Evolutionary conservation across 92 coral and sea anemone genomes (phyloP), one percentile per base, ranked within the genome.

Genomic region (Zoanthus sansibaricus): DNA sequence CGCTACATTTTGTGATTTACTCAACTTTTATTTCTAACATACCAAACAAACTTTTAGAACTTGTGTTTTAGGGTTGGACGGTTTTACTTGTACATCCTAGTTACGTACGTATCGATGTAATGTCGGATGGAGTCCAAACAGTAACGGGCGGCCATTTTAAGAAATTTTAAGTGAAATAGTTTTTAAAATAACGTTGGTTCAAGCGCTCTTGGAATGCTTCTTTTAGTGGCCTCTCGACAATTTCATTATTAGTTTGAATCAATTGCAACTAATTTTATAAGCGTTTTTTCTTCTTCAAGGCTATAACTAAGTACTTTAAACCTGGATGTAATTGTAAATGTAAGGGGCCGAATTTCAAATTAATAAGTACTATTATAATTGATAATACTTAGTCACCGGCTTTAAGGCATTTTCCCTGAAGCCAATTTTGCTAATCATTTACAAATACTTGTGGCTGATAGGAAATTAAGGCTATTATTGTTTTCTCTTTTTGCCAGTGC

Each of bases 391-490:
- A 59, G 66, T 59, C 6, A 59, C 66, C 30, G 10, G 25, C 69
- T 49, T 7, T 7, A 49, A 58, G 6, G 20, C 6, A 10, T 58
- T 58, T 58, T 58, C 5, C 2, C 18, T 58, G 16, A 14, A 58
- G 3, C 20, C 20, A 5, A 11, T 59, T 0, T 59, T 62, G 69
- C n/a, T 58, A 18, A 62, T 62, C 4, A 62, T n/a, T 58, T 8
- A 17, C 25, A 59, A 61, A 37, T n/a, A 37, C 17, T 66, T 1
- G 59, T n/a, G 66, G 45, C 66, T 80, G 85, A 17, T 9, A 11
- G 85, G 20, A 80, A 48, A 80, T 66, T 6, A 71, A 59, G 21
- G 44, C 21, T 55, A 7, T 78, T 78, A 7, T 78, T 78, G 71
- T 66, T 11, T 6, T 44, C 45, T 31, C 4, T 1, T 42, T 42